These are phyloP conservation scores for Rhagonycha fulva DNA, from an alignment of 2,888 invertebrate genomes.

Conservation along the genomic window DNA sequence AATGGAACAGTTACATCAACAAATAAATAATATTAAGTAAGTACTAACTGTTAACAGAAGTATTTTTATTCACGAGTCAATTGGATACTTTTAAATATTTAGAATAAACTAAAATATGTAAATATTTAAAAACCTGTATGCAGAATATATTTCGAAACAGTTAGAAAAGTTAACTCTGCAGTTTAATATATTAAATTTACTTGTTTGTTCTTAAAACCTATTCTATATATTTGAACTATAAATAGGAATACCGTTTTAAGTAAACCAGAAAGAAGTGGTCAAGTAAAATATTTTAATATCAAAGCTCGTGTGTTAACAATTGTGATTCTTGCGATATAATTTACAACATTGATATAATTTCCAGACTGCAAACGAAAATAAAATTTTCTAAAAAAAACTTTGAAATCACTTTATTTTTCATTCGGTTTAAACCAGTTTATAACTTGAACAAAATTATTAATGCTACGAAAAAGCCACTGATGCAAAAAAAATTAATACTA, in stretches of 20 bases:
- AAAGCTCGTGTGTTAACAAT: not conserved
- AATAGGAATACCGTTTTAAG: not conserved
- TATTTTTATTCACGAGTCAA: not conserved
- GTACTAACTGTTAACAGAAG: not conserved
- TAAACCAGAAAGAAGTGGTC: not conserved
- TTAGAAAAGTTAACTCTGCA: not conserved
- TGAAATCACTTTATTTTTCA: not conserved
- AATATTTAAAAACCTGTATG: not conserved
- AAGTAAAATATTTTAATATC: not conserved
- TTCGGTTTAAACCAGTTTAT: not conserved
- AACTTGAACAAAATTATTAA: not conserved
- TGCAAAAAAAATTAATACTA: not conserved
- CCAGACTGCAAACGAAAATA: not conserved
- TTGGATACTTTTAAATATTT: not conserved
- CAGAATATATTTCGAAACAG: not conserved
- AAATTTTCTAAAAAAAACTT: not conserved
- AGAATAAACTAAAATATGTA: not conserved
- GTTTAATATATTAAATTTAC: not conserved
- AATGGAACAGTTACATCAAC: not conserved
- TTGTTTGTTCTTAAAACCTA: slow-evolving; percentile 3
- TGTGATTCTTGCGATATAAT: not conserved
- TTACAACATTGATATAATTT: not conserved
- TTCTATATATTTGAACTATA: slow-evolving; percentile 3
- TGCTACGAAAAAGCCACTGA: not conserved
- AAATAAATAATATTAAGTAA: not conserved